phyloP scores from a whole-genome alignment of 2,888 invertebrate species.

The Cynaeus angustus region DNA sequence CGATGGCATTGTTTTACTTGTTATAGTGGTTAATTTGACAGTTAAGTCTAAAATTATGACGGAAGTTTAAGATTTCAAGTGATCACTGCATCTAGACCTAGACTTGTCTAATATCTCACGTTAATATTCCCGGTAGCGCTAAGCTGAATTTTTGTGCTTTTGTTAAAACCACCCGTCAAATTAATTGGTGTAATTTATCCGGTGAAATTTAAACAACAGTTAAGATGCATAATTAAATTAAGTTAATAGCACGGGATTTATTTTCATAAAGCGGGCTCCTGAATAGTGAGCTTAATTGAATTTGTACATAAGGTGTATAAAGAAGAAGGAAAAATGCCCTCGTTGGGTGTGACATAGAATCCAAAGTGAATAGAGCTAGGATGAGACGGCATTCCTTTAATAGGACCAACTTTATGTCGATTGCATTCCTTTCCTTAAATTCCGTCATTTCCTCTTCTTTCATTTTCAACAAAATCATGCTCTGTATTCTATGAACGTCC shows the following conservation, averaged over 20 bases:
- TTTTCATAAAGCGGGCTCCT: conserved; percentile 33
- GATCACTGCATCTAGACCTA: too few species aligned
- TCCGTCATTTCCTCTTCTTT: conserved; percentile 46
- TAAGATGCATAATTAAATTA: conserved; percentile 35
- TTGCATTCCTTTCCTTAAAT: conserved; percentile 43
- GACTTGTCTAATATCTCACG: too few species aligned
- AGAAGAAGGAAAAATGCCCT: conserved; percentile 30
- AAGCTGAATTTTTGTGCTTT: background rate
- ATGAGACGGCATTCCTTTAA: conserved; percentile 42
- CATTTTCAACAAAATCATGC: conserved; percentile 40
- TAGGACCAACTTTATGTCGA: conserved; percentile 46
- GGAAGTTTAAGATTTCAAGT: too few species aligned
- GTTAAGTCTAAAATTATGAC: too few species aligned
- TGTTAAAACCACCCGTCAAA: conserved; percentile 1
- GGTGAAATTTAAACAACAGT: conserved; percentile 21
- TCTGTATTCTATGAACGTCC: conserved; percentile 23
- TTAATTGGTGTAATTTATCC: conserved; percentile 27
- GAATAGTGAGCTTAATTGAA: conserved; percentile 32
- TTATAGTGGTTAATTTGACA: too few species aligned
- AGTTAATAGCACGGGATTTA: conserved; percentile 37
- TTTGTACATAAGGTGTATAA: conserved; percentile 38
- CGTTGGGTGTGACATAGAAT: conserved; percentile 44
- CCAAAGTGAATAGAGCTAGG: conserved; percentile 38
- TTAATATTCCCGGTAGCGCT: too few species aligned
- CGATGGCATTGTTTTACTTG: too few species aligned